A percentile compares a stretch with the other conserved stretches of the same genome.
These are phyloP conservation scores for Arvicanthis niloticus DNA, from an alignment of 2,113 vertebrate species.

Conservation along the genomic window DNA sequence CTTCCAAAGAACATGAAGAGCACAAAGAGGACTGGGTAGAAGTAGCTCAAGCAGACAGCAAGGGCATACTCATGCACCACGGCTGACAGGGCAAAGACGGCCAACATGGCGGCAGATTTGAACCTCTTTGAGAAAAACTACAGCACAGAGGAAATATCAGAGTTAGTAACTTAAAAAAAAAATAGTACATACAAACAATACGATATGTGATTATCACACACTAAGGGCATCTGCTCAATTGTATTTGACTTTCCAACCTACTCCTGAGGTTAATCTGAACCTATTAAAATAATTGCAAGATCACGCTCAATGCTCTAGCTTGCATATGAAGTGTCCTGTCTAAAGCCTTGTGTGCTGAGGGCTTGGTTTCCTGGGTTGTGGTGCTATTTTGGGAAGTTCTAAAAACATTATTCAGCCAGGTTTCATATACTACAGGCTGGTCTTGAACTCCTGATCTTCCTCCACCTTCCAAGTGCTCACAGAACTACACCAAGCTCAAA, in stretches of 20 bases:
- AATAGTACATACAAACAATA: neutral
- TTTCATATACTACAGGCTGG: neutral
- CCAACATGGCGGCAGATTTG: constrained; percentile 92
- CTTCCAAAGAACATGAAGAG: constrained; percentile 97
- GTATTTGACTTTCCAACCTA: constrained; percentile 4
- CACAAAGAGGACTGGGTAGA: constrained; percentile 96
- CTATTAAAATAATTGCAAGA: constrained; percentile 18
- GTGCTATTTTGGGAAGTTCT: neutral
- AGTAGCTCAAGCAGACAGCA: constrained; percentile 94
- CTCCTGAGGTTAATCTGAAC: neutral
- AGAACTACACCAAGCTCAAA: neutral
- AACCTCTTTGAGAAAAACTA: constrained; percentile 95
- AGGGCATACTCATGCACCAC: constrained; percentile 95
- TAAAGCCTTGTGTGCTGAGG: neutral
- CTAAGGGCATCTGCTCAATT: neutral
- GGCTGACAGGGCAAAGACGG: constrained; percentile 94
- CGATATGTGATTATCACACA: neutral
- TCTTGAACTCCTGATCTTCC: neutral
- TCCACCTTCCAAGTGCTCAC: neutral
- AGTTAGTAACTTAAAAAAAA: neutral
- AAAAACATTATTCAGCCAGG: neutral
- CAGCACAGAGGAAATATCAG: neutral
- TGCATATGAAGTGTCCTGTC: neutral
- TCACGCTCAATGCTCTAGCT: neutral
- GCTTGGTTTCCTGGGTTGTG: neutral